A percentile compares a stretch with the other conserved stretches of the same genome.
These are phyloP conservation scores for Apamea crenata DNA, from an alignment of 2,888 invertebrate species.

Conservation along the genomic window DNA sequence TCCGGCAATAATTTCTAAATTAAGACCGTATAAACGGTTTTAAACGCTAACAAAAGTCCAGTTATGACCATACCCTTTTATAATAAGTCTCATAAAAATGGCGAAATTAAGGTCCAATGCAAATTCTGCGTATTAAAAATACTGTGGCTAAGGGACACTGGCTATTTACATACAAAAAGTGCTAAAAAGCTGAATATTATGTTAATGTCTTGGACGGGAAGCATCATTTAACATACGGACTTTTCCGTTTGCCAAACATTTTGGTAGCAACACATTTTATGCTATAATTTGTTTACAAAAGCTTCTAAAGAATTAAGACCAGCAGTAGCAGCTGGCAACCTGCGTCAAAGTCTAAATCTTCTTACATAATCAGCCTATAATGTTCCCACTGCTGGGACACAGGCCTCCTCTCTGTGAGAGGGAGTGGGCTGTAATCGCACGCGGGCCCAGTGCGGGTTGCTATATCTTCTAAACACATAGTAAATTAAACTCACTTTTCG, in stretches of 20 bases:
- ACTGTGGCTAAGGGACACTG: constrained; percentile 41
- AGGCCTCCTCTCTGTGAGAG: no score
- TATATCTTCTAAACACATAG: no score
- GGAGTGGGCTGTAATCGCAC: no score
- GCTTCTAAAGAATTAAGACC: no score
- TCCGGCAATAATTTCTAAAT: constrained; percentile 39
- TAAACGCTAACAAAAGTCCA: constrained; percentile 46
- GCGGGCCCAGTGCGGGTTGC: no score
- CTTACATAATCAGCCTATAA: no score
- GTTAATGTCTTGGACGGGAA: constrained; percentile 24
- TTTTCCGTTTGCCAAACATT: neutral
- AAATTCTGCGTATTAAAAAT: constrained; percentile 67
- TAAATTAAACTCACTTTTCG: no score
- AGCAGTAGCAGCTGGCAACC: neutral
- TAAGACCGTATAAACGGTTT: constrained; percentile 41
- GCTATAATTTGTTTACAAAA: neutral
- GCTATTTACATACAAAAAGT: constrained; percentile 35
- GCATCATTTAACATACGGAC: constrained; percentile 19
- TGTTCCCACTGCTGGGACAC: no score
- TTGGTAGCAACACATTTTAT: neutral
- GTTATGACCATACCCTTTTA: constrained; percentile 51
- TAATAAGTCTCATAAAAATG: constrained; percentile 63
- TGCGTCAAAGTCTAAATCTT: no score
- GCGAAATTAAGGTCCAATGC: constrained; percentile 64
- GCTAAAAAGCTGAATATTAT: constrained; percentile 32